Evolutionary conservation across 2,888 invertebrate species (phyloP), one percentile per base, ranked within the genome.

Genomic region (Arrhopalites spinosus): DNA sequence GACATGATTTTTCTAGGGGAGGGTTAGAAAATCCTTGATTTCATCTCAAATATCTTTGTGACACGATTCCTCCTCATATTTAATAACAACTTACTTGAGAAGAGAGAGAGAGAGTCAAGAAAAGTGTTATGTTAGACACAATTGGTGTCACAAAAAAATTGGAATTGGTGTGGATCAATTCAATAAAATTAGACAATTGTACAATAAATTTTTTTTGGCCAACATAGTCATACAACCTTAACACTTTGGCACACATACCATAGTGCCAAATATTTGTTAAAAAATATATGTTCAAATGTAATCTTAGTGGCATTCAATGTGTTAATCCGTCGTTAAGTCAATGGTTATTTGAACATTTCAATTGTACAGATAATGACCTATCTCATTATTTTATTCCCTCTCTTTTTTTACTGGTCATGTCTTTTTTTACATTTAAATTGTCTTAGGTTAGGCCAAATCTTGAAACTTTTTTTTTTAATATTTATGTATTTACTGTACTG

Each of bases 11-110:
- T 50, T 50, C 15, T n/a, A n/a, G n/a, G n/a, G 3, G 59, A 66
- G 8, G 36, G 71, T 25, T 70, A 20, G 0, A 53, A 56, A 72
- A 72, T 72, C 71, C 71, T 72, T 72, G 71, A 72, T 36, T 61
- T 59, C 45, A n/a, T 43, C 61, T 61, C 61, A 72, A 72, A 36
- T 75, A 53, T 76, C 43, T 72, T 67, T 53, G 20, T 64, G 73
- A 47, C 53, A 72, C 72, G 36, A 30, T 45, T 66, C 15, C n/a
- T 8, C 17, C n/a, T 23, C 15, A 59, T 59, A 59, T 25, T 50
- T 50, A 50, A 50, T 50, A 3, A 50, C 7, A 5, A n/a, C 50
- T 8, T 17, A 50, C 50, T 11, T 45, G 45, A 45, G 45, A 45
- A 45, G 45, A 15, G 45, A 15, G n/a, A n/a, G n/a, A n/a, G n/a